Percentiles rank a stretch among this genome's conserved stretches.
phyloP scores from a whole-genome alignment of 2,797 vertebrate genomes.

The Natrix natrix region DNA sequence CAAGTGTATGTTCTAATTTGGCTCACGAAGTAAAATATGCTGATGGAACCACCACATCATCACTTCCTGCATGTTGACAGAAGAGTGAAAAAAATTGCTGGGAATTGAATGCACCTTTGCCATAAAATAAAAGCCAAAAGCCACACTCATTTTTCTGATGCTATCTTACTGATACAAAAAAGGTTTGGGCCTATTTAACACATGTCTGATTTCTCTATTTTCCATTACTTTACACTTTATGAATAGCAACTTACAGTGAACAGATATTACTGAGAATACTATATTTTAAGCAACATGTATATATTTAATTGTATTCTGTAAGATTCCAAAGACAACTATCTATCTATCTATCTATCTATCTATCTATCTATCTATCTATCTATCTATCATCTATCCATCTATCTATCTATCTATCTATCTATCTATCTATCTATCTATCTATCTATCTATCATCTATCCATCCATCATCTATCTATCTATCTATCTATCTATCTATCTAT shows the following conservation, averaged over 20 bases:
- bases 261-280: neutral
- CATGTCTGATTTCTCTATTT: neutral
- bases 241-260: neutral
- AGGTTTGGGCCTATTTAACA: neutral
- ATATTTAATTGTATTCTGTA: neutral
- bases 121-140: neutral
- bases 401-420: neutral
- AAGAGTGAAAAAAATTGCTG: neutral
- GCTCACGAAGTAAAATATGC: neutral
- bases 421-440: neutral
- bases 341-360: too few species aligned
- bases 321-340: neutral
- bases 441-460: too few species aligned
- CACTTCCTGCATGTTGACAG: neutral
- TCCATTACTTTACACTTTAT: neutral
- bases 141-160: neutral
- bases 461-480: too few species aligned
- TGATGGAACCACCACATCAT: neutral
- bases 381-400: too few species aligned
- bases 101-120: neutral
- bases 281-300: neutral
- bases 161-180: neutral
- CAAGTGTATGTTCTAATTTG: neutral
- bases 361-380: too few species aligned
- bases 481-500: too few species aligned